Evolutionary conservation across 2,797 vertebrate species (phyloP).

Genomic region (Eleutherodactylus coqui): DNA sequence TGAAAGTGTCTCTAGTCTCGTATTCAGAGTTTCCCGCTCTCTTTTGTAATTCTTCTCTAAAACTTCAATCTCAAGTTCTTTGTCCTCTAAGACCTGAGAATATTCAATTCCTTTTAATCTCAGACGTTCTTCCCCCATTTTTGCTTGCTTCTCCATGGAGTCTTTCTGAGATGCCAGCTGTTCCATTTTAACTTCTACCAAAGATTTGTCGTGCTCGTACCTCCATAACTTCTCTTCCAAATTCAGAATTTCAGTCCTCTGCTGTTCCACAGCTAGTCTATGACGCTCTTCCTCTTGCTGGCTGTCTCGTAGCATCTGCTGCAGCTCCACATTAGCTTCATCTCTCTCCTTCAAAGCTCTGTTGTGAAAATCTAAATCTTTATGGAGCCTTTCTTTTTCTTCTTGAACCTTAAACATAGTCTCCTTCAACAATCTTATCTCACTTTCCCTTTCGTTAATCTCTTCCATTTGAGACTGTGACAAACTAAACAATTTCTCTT

Average conservation of each 20-base stretch:
- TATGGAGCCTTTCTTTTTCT: slow-evolving; percentile 24
- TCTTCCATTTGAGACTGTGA: slow-evolving; percentile 13
- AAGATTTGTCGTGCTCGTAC: background rate
- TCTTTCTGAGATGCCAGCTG: background rate
- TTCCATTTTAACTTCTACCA: background rate
- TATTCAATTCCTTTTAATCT: background rate
- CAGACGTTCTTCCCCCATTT: background rate
- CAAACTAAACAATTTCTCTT: slow-evolving; percentile 22
- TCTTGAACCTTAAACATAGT: background rate
- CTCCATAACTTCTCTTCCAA: slow-evolving; percentile 22
- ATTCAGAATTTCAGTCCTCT: background rate
- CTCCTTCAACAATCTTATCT: slow-evolving; percentile 27
- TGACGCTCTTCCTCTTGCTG: slow-evolving; percentile 17
- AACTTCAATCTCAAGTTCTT: background rate
- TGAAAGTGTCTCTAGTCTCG: slow-evolving; percentile 2
- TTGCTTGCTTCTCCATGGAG: background rate
- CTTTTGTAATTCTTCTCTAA: slow-evolving; percentile 6
- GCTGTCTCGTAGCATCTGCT: background rate
- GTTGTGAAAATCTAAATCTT: background rate
- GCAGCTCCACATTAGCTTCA: background rate
- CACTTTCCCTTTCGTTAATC: slow-evolving; percentile 22
- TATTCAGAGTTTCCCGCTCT: background rate
- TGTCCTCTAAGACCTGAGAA: slow-evolving; percentile 11
- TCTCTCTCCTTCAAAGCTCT: slow-evolving; percentile 26
- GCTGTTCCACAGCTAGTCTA: background rate